phyloP scores from a whole-genome alignment of 2,888 invertebrate genomes.

The Spodoptera littoralis region DNA sequence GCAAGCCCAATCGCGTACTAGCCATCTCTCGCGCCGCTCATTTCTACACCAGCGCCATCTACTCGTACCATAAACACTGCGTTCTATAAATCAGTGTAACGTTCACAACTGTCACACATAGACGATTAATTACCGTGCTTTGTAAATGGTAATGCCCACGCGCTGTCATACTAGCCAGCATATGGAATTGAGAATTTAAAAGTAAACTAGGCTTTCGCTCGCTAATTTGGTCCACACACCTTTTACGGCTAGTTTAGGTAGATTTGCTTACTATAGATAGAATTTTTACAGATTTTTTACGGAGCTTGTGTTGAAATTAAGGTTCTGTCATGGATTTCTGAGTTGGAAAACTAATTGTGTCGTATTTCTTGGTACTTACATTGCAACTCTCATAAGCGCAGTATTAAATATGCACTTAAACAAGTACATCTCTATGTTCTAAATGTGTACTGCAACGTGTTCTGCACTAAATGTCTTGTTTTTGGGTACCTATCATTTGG shows the following conservation, averaged over 20 bases:
- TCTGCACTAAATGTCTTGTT: too few relatives aligned
- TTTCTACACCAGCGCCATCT: slow-evolving; percentile 29
- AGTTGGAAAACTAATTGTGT: too few relatives aligned
- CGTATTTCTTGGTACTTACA: too few relatives aligned
- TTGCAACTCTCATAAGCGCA: too few relatives aligned
- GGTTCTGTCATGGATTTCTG: too few relatives aligned
- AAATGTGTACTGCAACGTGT: too few relatives aligned
- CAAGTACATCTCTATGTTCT: too few relatives aligned
- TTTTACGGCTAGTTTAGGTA: background rate
- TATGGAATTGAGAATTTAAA: slow-evolving; percentile 10
- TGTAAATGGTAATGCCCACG: slow-evolving; percentile 41
- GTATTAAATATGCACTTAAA: too few relatives aligned
- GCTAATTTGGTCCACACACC: background rate
- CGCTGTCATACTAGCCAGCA: background rate
- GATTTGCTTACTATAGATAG: slow-evolving; percentile 3
- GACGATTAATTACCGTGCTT: slow-evolving; percentile 41
- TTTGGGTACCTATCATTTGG: too few relatives aligned
- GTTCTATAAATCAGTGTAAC: slow-evolving; percentile 50
- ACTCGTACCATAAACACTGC: slow-evolving; percentile 36
- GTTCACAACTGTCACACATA: slow-evolving; percentile 42
- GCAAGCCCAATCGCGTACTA: slow-evolving; percentile 41
- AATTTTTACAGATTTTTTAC: too few relatives aligned
- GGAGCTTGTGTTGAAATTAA: too few relatives aligned
- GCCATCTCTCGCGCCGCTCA: slow-evolving; percentile 11
- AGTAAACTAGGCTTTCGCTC: background rate